These are phyloP conservation scores for Gadopsis marmoratus DNA, from an alignment of 2,797 vertebrate genomes.

Conservation along the genomic window DNA sequence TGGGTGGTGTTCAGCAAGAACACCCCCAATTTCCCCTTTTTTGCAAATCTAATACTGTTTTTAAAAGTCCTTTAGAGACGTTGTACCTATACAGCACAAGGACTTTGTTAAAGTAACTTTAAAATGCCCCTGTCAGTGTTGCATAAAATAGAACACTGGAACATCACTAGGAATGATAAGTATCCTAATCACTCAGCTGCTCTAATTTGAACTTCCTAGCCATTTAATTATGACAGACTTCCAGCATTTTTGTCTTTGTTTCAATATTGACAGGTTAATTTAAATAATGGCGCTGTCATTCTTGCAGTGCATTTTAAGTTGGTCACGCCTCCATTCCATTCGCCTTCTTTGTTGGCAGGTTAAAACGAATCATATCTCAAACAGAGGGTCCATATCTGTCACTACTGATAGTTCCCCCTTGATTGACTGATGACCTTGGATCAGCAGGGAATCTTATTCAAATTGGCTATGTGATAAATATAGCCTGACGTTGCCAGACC, in stretches of 20 bases:
- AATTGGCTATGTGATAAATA: slow-evolving; percentile 8
- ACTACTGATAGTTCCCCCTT: not conserved
- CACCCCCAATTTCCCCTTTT: not conserved
- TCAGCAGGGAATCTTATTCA: not conserved
- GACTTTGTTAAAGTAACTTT: slow-evolving; percentile 18
- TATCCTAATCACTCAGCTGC: not conserved
- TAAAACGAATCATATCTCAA: not conserved
- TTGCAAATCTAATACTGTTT: not conserved
- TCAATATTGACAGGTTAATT: slow-evolving; percentile 19
- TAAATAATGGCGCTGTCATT: slow-evolving; percentile 20
- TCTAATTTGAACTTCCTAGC: slow-evolving; percentile 7
- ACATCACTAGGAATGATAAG: slow-evolving; percentile 11
- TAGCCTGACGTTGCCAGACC: too few species aligned
- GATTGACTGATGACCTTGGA: slow-evolving; percentile 7
- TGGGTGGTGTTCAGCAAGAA: not conserved
- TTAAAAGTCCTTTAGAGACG: not conserved
- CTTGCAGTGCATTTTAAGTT: not conserved
- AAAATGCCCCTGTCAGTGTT: not conserved
- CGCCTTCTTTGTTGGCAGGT: not conserved
- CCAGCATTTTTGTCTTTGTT: slow-evolving; percentile 26
- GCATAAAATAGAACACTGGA: not conserved
- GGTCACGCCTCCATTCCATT: not conserved
- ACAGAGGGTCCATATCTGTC: not conserved
- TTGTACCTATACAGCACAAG: not conserved
- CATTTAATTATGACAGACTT: slow-evolving; percentile 7